Percentiles rank a stretch among this genome's conserved stretches.
phyloP scores from a whole-genome alignment of 1,140 invertebrate species.

The Bombyx mandarina region DNA sequence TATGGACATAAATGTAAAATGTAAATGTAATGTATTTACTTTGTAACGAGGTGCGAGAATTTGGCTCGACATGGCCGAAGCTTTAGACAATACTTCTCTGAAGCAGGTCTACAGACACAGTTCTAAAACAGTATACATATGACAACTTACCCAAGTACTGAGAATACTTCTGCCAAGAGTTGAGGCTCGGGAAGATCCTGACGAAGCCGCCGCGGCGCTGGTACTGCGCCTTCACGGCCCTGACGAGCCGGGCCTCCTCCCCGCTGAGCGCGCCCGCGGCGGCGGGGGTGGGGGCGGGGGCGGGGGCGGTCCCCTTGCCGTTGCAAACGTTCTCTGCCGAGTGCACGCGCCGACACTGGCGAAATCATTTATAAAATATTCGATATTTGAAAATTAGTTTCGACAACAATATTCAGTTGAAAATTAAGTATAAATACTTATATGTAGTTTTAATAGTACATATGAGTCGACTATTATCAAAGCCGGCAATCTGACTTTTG shows the following conservation, averaged over 20 bases:
- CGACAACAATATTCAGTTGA: too few relatives aligned
- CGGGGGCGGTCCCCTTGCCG: constrained; percentile 31
- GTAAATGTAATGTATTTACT: too few relatives aligned
- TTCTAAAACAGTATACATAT: neutral
- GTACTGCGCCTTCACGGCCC: constrained; percentile 86
- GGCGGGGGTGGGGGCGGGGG: constrained; percentile 10
- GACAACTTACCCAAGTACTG: constrained; percentile 75
- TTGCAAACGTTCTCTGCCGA: constrained; percentile 76
- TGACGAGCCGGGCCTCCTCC: constrained; percentile 86
- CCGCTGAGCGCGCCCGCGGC: constrained; percentile 70
- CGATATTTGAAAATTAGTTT: too few relatives aligned
- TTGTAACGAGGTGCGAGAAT: too few relatives aligned
- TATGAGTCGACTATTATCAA: too few relatives aligned
- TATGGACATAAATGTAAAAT: too few relatives aligned
- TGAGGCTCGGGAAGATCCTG: constrained; percentile 90
- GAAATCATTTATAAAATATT: too few relatives aligned
- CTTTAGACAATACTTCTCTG: too few relatives aligned
- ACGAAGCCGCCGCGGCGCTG: constrained; percentile 90
- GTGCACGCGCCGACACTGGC: constrained; percentile 75
- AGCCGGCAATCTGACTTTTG: too few relatives aligned
- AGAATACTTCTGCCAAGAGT: constrained; percentile 87
- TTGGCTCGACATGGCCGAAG: too few relatives aligned
- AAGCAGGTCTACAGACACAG: neutral
- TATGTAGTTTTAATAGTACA: too few relatives aligned
- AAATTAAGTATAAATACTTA: too few relatives aligned